phyloP scores from a whole-genome alignment of 1,140 invertebrate species.

The Achatina immaculata region DNA sequence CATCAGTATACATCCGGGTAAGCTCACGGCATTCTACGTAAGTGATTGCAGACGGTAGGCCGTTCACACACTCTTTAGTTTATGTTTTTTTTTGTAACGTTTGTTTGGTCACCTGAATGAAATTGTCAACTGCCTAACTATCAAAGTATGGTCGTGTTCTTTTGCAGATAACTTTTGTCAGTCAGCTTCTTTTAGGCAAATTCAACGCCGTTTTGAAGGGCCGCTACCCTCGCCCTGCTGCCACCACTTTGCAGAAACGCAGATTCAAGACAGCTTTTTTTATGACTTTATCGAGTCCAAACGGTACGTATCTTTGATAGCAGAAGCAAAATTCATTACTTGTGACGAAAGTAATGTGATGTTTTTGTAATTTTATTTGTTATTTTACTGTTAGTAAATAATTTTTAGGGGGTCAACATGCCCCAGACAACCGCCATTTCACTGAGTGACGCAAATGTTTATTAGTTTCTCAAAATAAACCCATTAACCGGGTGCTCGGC shows the following conservation, averaged over 20 bases:
- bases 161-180: constrained; percentile 5
- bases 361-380: neutral
- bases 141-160: neutral
- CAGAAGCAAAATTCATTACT: neutral
- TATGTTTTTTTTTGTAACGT: too few species aligned
- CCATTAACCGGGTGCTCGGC: too few species aligned
- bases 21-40: constrained; percentile 20
- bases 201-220: constrained; percentile 36
- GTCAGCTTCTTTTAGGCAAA: neutral
- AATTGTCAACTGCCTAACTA: too few species aligned
- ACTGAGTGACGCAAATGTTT: too few species aligned
- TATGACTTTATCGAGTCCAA: constrained; percentile 65
- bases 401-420: constrained; percentile 11
- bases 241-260: constrained; percentile 28
- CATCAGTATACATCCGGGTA: constrained; percentile 26
- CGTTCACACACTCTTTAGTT: too few species aligned
- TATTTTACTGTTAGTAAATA: neutral
- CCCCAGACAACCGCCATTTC: constrained; percentile 41
- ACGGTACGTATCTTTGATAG: constrained; percentile 56
- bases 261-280: constrained; percentile 48
- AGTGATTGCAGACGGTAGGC: neutral
- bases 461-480: neutral
- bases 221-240: constrained; percentile 35
- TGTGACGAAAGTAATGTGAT: neutral
- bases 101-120: too few species aligned